phyloP scores from a whole-genome alignment of 2,113 vertebrate genomes.

The Elanoides forficatus region DNA sequence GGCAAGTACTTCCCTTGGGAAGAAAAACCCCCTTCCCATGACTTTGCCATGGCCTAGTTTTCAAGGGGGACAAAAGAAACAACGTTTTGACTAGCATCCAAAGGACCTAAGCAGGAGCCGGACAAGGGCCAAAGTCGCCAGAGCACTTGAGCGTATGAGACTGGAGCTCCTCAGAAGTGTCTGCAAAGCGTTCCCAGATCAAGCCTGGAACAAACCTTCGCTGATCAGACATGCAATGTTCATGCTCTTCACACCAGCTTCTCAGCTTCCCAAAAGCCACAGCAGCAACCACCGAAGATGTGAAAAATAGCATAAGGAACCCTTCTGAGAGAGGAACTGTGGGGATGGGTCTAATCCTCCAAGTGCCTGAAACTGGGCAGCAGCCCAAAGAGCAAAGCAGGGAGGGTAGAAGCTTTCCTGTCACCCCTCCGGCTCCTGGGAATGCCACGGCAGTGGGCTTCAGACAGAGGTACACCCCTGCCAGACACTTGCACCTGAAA shows the following conservation, averaged over 20 bases:
- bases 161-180: background rate
- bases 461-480: background rate
- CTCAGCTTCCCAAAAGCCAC: background rate
- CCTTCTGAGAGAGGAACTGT: background rate
- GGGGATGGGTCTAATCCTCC: background rate
- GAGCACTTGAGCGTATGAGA: fast-evolving
- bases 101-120: background rate
- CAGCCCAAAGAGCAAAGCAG: background rate
- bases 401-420: background rate
- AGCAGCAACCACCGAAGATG: background rate
- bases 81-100: background rate
- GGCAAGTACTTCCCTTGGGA: background rate
- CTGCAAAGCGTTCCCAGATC: background rate
- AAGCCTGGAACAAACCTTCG: background rate
- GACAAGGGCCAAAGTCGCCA: background rate
- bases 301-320: background rate
- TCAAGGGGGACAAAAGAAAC: background rate
- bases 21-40: background rate
- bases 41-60: background rate
- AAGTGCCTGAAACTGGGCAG: background rate
- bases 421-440: background rate
- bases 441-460: background rate
- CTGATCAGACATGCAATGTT: fast-evolving
- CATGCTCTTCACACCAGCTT: background rate
- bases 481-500: background rate